A percentile compares a stretch with the other conserved stretches of the same genome.
Conservation (phyloP, 2,113 vertebrate species). For the Cinclus cinclus region DNA sequence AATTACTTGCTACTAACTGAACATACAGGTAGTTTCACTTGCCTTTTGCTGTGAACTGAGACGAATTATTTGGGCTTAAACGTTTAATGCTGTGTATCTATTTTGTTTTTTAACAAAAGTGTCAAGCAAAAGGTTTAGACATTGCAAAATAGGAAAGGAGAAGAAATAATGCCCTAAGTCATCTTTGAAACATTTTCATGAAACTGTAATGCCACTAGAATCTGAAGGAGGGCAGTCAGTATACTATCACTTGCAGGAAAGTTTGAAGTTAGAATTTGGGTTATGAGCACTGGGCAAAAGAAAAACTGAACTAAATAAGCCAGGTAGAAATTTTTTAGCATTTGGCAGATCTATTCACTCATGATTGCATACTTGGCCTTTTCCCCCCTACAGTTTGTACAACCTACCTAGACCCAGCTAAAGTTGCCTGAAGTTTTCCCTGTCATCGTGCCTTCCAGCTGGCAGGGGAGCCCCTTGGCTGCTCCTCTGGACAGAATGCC, state of each 20-base stretch:
- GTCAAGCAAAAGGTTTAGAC: not conserved
- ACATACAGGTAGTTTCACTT: not conserved
- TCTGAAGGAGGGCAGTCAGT: not conserved
- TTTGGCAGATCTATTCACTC: not conserved
- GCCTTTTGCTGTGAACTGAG: not conserved
- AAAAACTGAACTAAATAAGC: not conserved
- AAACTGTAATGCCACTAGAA: not conserved
- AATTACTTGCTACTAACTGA: not conserved
- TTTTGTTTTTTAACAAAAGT: not conserved
- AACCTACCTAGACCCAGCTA: not conserved
- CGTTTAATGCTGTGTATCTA: not conserved
- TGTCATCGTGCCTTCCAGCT: rapidly evolving
- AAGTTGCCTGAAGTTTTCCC: not conserved
- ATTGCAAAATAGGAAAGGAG: not conserved
- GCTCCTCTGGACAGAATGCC: not conserved
- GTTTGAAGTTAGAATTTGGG: not conserved
- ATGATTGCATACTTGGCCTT: not conserved
- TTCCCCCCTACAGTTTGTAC: not conserved
- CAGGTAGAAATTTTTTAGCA: not conserved
- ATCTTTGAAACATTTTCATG: not conserved
- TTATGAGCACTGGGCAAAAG: not conserved
- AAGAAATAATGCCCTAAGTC: not conserved
- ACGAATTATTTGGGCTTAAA: not conserved
- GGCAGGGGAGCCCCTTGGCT: not conserved
- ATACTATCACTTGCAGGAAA: not conserved